Conservation (phyloP, 2,113 vertebrate species). For the Marmota flaviventris region DNA sequence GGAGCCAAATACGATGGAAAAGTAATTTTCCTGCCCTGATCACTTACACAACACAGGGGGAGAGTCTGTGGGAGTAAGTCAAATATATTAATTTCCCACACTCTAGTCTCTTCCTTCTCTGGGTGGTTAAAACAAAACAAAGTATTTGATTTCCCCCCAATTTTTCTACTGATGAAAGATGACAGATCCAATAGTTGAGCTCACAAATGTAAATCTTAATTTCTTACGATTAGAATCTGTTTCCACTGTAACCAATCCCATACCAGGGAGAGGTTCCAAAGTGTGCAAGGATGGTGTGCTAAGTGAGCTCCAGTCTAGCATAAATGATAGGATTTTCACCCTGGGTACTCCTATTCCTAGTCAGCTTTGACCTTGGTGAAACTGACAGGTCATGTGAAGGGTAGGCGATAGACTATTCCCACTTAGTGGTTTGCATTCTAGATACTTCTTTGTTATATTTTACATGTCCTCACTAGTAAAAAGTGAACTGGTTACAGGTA, state of each 20-base stretch:
- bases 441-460: neutral
- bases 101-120: constrained; percentile 52
- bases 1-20: constrained; percentile 75
- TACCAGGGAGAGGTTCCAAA: neutral
- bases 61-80: neutral
- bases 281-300: neutral
- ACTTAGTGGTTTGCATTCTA: neutral
- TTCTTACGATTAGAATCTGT: constrained; percentile 52
- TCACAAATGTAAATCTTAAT: constrained; percentile 64
- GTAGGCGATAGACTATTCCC: neutral
- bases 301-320: neutral
- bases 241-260: constrained; percentile 49
- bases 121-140: constrained; percentile 70
- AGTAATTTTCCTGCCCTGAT: constrained; percentile 66
- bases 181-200: constrained; percentile 53
- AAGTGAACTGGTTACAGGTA: neutral
- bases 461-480: neutral
- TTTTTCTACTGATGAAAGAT: constrained; percentile 71
- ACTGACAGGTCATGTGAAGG: neutral
- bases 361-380: neutral
- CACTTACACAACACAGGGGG: neutral
- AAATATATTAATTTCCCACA: constrained; percentile 66
- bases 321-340: neutral
- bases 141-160: constrained; percentile 71
- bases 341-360: neutral